A percentile compares a stretch with the other conserved stretches of the same genome.
These are phyloP conservation scores for Halcyon leucocephala DNA, from an alignment of 2,797 vertebrate genomes.

Conservation along the genomic window DNA sequence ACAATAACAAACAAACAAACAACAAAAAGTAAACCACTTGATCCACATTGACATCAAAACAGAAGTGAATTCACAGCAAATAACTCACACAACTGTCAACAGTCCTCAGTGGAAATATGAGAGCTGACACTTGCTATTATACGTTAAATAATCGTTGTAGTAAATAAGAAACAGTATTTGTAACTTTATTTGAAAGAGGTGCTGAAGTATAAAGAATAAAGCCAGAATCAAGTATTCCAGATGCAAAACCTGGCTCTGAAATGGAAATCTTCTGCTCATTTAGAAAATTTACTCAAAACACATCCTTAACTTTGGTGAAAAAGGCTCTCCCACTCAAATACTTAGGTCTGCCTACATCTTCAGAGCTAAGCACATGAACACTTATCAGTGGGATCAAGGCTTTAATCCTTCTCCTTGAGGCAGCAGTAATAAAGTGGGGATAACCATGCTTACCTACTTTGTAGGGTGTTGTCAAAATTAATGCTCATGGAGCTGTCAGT, in stretches of 20 bases:
- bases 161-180: not conserved
- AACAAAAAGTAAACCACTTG: not conserved
- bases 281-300: not conserved
- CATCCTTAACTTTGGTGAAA: not conserved
- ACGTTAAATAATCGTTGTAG: not conserved
- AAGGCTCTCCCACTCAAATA: not conserved
- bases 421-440: conserved; percentile 10
- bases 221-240: not conserved
- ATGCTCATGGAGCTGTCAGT: not conserved
- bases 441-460: not conserved
- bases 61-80: not conserved
- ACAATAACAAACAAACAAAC: not conserved
- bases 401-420: conserved; percentile 34
- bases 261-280: not conserved
- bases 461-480: conserved; percentile 45
- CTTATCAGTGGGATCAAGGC: not conserved
- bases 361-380: not conserved
- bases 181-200: not conserved
- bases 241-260: not conserved
- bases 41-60: not conserved
- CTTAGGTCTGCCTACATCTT: not conserved
- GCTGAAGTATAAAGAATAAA: not conserved
- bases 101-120: not conserved
- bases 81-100: not conserved
- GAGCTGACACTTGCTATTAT: not conserved